Percentiles rank a stretch among this genome's conserved stretches.
Evolutionary conservation across 2,113 vertebrate species (phyloP).

Genomic region (Condylura cristata): DNA sequence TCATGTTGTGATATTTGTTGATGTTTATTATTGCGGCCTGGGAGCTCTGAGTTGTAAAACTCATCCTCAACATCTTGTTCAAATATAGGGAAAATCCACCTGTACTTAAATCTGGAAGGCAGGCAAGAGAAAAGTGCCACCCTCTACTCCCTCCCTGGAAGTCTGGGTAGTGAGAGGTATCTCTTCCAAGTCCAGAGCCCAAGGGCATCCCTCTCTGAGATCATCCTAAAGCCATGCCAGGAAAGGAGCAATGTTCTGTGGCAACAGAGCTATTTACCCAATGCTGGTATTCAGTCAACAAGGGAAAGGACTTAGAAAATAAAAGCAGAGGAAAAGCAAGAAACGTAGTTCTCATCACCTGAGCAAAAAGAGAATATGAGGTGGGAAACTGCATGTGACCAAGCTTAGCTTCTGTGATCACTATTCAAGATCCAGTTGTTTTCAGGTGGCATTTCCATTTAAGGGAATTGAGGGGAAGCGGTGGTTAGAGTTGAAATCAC

Average conservation of each 20-base stretch:
- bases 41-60: not conserved
- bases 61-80: not conserved
- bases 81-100: not conserved
- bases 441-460: not conserved
- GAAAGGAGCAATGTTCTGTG: not conserved
- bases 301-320: not conserved
- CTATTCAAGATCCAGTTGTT: not conserved
- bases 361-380: not conserved
- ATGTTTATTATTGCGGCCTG: not conserved
- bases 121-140: not conserved
- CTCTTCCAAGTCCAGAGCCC: not conserved
- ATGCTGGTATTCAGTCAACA: not conserved
- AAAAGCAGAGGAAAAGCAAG: not conserved
- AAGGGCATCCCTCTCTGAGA: not conserved
- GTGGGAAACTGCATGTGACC: not conserved
- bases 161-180: not conserved
- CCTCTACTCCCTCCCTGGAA: not conserved
- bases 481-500: not conserved
- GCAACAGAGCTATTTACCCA: not conserved
- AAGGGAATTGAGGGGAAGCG: not conserved
- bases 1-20: not conserved
- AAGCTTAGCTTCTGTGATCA: not conserved
- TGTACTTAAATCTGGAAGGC: not conserved
- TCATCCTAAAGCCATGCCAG: not conserved
- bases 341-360: not conserved